These are phyloP conservation scores for Thalassoma bifasciatum DNA, from an alignment of 2,113 vertebrate species.

Conservation along the genomic window DNA sequence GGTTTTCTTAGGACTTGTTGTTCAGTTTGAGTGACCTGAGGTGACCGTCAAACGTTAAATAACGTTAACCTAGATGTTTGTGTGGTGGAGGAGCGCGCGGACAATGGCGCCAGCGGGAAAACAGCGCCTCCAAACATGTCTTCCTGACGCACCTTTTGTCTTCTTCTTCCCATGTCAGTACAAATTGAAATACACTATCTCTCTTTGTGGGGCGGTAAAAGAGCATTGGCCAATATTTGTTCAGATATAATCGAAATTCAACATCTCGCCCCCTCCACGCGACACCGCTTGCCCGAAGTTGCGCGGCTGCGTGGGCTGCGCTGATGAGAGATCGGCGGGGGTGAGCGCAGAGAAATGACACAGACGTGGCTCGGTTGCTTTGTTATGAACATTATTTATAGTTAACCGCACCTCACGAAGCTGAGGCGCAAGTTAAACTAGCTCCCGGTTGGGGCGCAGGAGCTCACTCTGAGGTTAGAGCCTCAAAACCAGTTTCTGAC, in stretches of 20 bases:
- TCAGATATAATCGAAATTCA: background rate
- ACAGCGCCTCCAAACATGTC: too few species aligned
- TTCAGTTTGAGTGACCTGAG: background rate
- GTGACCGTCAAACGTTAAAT: background rate
- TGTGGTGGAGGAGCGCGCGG: background rate
- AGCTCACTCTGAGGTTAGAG: too few species aligned
- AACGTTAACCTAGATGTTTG: slow-evolving; percentile 16
- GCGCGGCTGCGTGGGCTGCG: slow-evolving; percentile 3
- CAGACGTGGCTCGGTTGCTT: slow-evolving; percentile 16
- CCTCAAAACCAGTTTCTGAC: too few species aligned
- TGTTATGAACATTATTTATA: slow-evolving; percentile 15
- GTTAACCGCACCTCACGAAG: background rate
- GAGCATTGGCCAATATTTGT: too few species aligned
- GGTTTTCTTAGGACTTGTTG: accelerated
- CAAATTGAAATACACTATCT: too few species aligned
- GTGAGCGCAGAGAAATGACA: background rate
- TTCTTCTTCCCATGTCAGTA: too few species aligned
- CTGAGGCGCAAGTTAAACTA: too few species aligned
- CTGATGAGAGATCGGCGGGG: background rate
- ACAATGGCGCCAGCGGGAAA: background rate
- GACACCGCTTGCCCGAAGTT: background rate
- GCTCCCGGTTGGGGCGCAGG: too few species aligned
- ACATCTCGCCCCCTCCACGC: accelerated
- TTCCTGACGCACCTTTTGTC: too few species aligned
- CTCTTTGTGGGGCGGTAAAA: too few species aligned